These are phyloP conservation scores for Thyatira batis DNA, from an alignment of 2,888 invertebrate species.

Conservation along the genomic window DNA sequence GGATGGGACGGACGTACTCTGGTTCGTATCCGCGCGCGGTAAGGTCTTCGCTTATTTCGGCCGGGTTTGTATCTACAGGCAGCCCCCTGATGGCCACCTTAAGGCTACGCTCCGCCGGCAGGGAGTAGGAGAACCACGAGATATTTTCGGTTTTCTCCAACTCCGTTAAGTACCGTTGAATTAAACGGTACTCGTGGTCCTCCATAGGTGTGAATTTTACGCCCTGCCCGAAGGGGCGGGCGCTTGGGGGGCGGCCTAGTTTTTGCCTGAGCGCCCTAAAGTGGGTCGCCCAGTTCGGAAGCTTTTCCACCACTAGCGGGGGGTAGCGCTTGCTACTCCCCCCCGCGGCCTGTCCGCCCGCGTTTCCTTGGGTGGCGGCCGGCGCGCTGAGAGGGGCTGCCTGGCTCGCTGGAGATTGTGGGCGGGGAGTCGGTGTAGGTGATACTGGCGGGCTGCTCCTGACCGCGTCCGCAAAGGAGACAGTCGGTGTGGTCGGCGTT, in stretches of 20 bases:
- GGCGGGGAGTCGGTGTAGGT: no score
- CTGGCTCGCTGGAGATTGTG: no score
- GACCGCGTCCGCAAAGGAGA: no score
- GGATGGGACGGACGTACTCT: not conserved
- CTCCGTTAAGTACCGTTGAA: constrained; percentile 8
- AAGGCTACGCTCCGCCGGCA: constrained; percentile 8
- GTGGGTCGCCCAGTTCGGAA: constrained; percentile 21
- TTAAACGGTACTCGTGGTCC: constrained; percentile 8
- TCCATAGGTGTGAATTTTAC: constrained; percentile 17
- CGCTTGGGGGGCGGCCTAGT: constrained; percentile 14
- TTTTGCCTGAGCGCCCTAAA: constrained; percentile 1
- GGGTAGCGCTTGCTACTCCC: constrained; percentile 8
- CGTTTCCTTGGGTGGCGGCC: no score
- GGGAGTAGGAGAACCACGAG: constrained; percentile 17
- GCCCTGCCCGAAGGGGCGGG: constrained; percentile 16
- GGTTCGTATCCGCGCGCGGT: not conserved
- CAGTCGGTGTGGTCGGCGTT: no score
- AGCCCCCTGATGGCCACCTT: constrained; percentile 13
- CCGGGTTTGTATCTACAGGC: not conserved
- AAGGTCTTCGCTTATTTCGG: not conserved
- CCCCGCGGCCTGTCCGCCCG: no score
- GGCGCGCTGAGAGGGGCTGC: no score
- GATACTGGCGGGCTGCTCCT: no score
- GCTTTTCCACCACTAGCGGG: constrained; percentile 19
- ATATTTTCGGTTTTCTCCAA: constrained; percentile 4